A percentile compares a stretch with the other conserved stretches of the same genome.
These are phyloP conservation scores for Orbicella faveolata DNA, from an alignment of 64 coral and sea anemone species.

Conservation along the genomic window DNA sequence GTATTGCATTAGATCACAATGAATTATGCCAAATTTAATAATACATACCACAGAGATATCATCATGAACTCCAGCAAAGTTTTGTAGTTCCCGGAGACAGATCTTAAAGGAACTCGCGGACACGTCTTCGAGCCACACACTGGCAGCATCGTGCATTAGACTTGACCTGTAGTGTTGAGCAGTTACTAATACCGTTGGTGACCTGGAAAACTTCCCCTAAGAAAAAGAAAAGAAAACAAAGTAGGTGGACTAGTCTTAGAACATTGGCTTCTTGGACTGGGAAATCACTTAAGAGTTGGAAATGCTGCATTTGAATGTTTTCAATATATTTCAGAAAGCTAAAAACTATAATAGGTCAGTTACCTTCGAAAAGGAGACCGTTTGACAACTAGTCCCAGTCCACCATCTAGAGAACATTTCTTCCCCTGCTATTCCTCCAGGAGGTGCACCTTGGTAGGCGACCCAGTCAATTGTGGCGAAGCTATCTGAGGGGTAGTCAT, in stretches of 20 bases:
- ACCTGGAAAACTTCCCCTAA: background rate
- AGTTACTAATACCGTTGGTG: background rate
- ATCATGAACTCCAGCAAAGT: background rate
- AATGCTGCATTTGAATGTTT: too few relatives aligned
- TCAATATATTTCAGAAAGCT: too few relatives aligned
- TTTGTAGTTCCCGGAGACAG: background rate
- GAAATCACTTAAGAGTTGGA: too few relatives aligned
- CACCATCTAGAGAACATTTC: constrained; percentile 13
- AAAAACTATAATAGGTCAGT: background rate
- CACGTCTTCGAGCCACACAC: background rate
- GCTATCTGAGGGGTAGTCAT: constrained; percentile 18
- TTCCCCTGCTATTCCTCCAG: constrained; percentile 17
- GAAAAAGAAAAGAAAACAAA: background rate
- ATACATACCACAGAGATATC: background rate
- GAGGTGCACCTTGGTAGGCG: background rate
- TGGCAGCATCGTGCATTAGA: background rate
- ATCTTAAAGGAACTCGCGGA: background rate
- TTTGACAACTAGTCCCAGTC: constrained; percentile 34
- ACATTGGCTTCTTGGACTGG: too few relatives aligned
- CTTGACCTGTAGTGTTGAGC: background rate
- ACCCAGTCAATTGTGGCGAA: constrained; percentile 53
- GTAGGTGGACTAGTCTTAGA: background rate
- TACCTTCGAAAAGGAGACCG: constrained; percentile 8
- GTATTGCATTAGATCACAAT: too few relatives aligned
- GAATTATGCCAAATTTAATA: background rate